Evolutionary conservation across 1,140 invertebrate species (phyloP), one percentile per base, ranked within the genome.

Genomic region (Camponotus vicinus): DNA sequence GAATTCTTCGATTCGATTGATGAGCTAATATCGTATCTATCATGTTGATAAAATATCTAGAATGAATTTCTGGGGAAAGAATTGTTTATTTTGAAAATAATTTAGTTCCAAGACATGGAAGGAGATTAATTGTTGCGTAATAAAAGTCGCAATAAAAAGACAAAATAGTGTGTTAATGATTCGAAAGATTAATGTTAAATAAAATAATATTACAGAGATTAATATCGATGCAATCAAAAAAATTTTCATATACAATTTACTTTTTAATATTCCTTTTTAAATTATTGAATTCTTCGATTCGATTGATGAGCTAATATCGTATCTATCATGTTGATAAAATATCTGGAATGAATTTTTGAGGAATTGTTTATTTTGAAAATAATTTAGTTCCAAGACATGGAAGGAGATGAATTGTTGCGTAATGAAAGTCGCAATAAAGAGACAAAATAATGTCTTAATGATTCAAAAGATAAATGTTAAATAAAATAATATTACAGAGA

Each of bases 281-380:
- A 67, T 59, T 82, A 55, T 67, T 82, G 34, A 73, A 82, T 71
- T 59, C 27, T 27, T 27, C 52, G 59, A 71, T 59, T 40, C 3
- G 37, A 61, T 82, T 59, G 40, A 82, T 21, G 37, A 59, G 27
- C 49, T 45, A 82, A 82, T 55, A 34, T 79, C 42, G 21, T 42
- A 45, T 27, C 27, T 34, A 66, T 70, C 78, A 70, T 71, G 37
- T 6, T 71, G 15, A 18, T 55, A 82, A 71, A 82, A 52, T 64
- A n/a, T 21, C 37, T 67, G 21, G 66, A 27, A 27, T 27, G 27
- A 1, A 27, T 27, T 27, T 27, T 27, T 27, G 15, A n/a, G 27
- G 8, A n/a, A n/a, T 21, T 52, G 15, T 77, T 77, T 64, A n/a
- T 45, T 64, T 77, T 4, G 18, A 3, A 40, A 37, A 66, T 27